Percentiles rank a stretch among this genome's conserved stretches.
These are phyloP conservation scores for Danaus plexippus DNA, from an alignment of 1,140 invertebrate species.

Conservation along the genomic window DNA sequence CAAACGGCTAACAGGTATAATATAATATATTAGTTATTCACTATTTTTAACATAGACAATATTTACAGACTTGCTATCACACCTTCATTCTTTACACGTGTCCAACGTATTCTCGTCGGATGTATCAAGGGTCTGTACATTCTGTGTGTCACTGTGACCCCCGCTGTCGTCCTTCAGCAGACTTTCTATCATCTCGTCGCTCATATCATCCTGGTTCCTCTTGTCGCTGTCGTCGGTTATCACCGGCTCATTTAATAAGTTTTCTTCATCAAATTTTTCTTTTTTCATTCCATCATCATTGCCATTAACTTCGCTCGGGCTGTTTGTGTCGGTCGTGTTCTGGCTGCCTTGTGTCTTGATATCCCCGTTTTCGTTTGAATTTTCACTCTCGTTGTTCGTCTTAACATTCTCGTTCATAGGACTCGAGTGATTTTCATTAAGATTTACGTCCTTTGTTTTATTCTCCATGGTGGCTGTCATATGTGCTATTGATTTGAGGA, in stretches of 20 bases:
- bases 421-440: slow-evolving; percentile 4
- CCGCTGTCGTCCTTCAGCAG: slow-evolving; percentile 42
- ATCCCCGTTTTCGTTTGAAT: slow-evolving; percentile 9
- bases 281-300: slow-evolving; percentile 15
- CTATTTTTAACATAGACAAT: no score
- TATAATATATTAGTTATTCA: no score
- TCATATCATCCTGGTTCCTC: slow-evolving; percentile 41
- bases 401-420: slow-evolving; percentile 1
- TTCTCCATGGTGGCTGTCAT: not conserved
- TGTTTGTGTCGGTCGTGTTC: not conserved
- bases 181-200: slow-evolving; percentile 50
- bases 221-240: slow-evolving; percentile 22
- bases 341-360: slow-evolving; percentile 2
- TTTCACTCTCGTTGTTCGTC: not conserved
- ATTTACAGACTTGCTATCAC: no score
- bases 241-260: slow-evolving; percentile 16
- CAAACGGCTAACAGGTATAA: no score
- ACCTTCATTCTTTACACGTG: no score
- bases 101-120: slow-evolving; percentile 13
- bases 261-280: slow-evolving; percentile 23
- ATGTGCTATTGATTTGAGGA: slow-evolving; percentile 1
- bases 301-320: slow-evolving; percentile 3
- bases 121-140: slow-evolving; percentile 27
- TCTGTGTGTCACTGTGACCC: slow-evolving; percentile 20
- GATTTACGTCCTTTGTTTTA: slow-evolving; percentile 10